Evolutionary conservation across 2,797 vertebrate genomes (phyloP), one percentile per base, ranked within the genome.

Genomic region (Petrocephalus sullivani): DNA sequence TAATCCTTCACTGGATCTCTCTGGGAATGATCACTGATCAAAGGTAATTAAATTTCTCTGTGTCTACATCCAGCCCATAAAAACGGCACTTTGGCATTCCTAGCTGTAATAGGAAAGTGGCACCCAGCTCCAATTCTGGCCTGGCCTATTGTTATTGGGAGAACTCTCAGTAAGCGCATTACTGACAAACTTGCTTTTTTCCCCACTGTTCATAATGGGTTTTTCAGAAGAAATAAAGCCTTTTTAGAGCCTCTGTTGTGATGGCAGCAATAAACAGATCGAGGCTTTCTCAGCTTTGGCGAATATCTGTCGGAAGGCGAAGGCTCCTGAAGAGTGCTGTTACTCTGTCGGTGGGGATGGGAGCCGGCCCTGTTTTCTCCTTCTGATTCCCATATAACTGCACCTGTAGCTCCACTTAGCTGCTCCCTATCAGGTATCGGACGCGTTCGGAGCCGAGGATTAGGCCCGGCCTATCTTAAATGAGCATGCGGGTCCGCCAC

Each of bases 251-350:
- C 33, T 54, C 78, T 84, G 78, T 64, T 85, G 49, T 41, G 81
- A 85, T 61, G 78, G 54, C 87, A 60, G 87, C 87, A 83, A 85
- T 64, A 84, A 88, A 85, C 21, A 88, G 82, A 88, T 88, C 54
- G 53, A 16, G 7, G 82, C 51, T 56, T 86, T 85, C 53, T 49
- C 46, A 75, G 83, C 82, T 75, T 57, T 51, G 61, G 51, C 9
- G 19, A 85, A 67, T 71, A 85, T 54, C 16, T 85, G 49, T 60
- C 19, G 37, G 58, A 61, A 49, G 41, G n/a, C 41, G 41, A 28
- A 87, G 46, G 19, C 33, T 56, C 51, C 28, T 75, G 46, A 88
- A 54, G 41, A 54, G 64, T 85, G 57, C 16, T 12, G 60, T 71
- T 75, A 14, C 85, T 64, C 75, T 85, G 28, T 41, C 10, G 19